A percentile compares a stretch with the other conserved stretches of the same genome.
Evolutionary conservation across 2,797 vertebrate genomes (phyloP).

Genomic region (Enoplosus armatus): DNA sequence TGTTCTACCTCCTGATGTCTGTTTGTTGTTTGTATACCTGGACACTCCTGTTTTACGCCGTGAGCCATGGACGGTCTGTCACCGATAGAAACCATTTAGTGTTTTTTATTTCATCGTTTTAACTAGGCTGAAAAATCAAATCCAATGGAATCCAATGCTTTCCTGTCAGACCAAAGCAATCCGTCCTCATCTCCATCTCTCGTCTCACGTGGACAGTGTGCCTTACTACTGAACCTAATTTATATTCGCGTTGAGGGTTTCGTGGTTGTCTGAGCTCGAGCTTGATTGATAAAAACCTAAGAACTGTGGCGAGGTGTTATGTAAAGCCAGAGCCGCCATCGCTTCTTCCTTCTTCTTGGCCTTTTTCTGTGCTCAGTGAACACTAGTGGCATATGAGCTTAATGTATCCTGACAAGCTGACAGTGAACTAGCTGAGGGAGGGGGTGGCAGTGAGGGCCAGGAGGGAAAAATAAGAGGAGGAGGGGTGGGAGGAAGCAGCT

Average conservation of each 20-base stretch:
- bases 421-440: constrained; percentile 67
- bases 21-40: constrained; percentile 30
- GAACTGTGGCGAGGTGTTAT: constrained; percentile 34
- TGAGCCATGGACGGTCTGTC: constrained; percentile 23
- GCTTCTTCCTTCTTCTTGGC: constrained; percentile 31
- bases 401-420: constrained; percentile 77
- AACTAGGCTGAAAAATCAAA: background rate
- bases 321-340: constrained; percentile 45
- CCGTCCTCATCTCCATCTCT: constrained; percentile 36
- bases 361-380: constrained; percentile 47
- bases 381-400: constrained; percentile 62
- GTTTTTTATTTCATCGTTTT: background rate
- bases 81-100: background rate
- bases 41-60: constrained; percentile 53
- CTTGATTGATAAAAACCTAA: constrained; percentile 20
- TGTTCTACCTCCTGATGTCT: constrained; percentile 75
- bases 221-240: constrained; percentile 72
- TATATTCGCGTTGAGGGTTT: constrained; percentile 2
- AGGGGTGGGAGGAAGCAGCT: constrained; percentile 50
- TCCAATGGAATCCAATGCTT: background rate
- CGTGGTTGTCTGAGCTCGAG: constrained; percentile 29
- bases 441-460: constrained; percentile 61
- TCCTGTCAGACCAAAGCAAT: constrained; percentile 51
- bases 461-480: constrained; percentile 56
- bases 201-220: constrained; percentile 56